These are phyloP conservation scores for Lanius collurio DNA, from an alignment of 2,113 vertebrate species.

Conservation along the genomic window DNA sequence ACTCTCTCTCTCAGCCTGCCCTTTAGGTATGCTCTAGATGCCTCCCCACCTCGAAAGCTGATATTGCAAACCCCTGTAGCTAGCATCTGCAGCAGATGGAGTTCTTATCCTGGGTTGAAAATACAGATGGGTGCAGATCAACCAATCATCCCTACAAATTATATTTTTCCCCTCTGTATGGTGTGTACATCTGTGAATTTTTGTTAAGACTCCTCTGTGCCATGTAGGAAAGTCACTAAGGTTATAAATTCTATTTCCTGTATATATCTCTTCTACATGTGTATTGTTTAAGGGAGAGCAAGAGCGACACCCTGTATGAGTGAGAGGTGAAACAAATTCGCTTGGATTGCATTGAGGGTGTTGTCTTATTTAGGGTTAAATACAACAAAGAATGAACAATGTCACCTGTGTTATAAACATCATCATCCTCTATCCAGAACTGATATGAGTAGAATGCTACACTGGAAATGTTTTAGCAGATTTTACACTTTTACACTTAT, in stretches of 20 bases:
- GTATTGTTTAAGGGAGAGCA: background rate
- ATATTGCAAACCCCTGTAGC: background rate
- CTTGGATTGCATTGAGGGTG: background rate
- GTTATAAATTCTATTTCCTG: background rate
- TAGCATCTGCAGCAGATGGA: slow-evolving; percentile 60
- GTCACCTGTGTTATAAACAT: background rate
- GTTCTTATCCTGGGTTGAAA: background rate
- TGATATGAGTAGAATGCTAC: background rate
- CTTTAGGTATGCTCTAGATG: slow-evolving; percentile 6
- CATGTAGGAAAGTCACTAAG: background rate
- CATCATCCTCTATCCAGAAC: background rate
- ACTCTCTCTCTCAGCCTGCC: background rate
- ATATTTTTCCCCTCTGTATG: slow-evolving; percentile 26
- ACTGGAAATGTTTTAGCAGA: background rate
- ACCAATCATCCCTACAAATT: slow-evolving; percentile 33
- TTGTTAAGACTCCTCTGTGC: background rate
- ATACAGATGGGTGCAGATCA: slow-evolving; percentile 45
- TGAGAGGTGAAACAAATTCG: background rate
- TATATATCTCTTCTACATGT: background rate
- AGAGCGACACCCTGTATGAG: background rate
- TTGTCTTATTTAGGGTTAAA: background rate
- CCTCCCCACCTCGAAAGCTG: background rate
- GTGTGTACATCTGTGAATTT: background rate
- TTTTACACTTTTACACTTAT: background rate
- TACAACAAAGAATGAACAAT: background rate